Evolutionary conservation across 2,888 invertebrate genomes (phyloP).

Genomic region (Heliconius aoede): DNA sequence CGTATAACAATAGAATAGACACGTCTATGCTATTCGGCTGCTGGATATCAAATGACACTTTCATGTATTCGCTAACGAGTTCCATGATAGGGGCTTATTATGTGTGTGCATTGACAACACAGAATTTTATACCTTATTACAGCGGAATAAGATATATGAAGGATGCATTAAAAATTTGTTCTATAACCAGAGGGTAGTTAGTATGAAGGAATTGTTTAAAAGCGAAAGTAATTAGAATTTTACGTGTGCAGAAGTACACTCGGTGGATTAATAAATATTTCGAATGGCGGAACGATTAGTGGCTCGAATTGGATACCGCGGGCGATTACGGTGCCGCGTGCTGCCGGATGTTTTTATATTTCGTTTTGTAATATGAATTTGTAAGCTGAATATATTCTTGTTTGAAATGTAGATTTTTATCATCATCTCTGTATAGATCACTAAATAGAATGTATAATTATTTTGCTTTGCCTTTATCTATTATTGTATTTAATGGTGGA

Average conservation of each 20-base stretch:
- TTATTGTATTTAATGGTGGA: background rate
- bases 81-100: conserved; percentile 65
- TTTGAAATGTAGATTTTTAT: background rate
- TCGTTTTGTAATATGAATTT: conserved; percentile 1
- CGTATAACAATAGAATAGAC: conserved; percentile 45
- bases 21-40: conserved; percentile 58
- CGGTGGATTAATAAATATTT: conserved; percentile 51
- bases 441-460: too few species aligned
- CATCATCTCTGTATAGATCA: too few species aligned
- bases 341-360: background rate
- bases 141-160: conserved; percentile 48
- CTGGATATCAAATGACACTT: conserved; percentile 75
- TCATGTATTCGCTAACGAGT: conserved; percentile 75
- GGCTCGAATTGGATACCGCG: conserved; percentile 14
- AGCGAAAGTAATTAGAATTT: conserved; percentile 64
- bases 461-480: background rate
- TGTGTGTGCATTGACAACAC: conserved; percentile 52
- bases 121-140: conserved; percentile 58
- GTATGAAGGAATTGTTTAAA: conserved; percentile 72
- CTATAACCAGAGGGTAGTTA: conserved; percentile 54
- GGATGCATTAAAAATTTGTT: conserved; percentile 51
- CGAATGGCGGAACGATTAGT: conserved; percentile 44
- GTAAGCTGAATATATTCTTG: background rate
- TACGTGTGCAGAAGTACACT: conserved; percentile 54
- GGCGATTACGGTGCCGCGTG: background rate